Evolutionary conservation across 1,140 invertebrate genomes (phyloP).

Genomic region (Drosophila melanogaster): Release_6_plus_ISO1_MT NT_033777.3:24455501-24456000

Average conservation of each 20-base stretch:
- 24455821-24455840: conserved; percentile 65
- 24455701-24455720: not conserved
- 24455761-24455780: conserved; percentile 34
- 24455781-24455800: conserved; percentile 57
- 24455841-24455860: conserved; percentile 58
- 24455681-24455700: conserved; percentile 29
- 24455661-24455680: conserved; percentile 71
- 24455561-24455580: conserved; percentile 28
- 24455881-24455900: conserved; percentile 43
- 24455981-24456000: not conserved
- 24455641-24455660: conserved; percentile 50
- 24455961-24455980: not conserved
- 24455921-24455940: conserved; percentile 20
- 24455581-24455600: conserved; percentile 16
- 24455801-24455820: conserved; percentile 68
- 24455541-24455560: conserved; percentile 74
- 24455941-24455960: not conserved
- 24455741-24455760: not conserved
- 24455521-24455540: conserved; percentile 80
- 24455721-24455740: too few relatives aligned
- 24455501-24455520: conserved; percentile 63
- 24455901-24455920: conserved; percentile 39
- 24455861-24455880: conserved; percentile 33
- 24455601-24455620: conserved; percentile 40
- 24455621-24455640: conserved; percentile 45